Conservation (phyloP, 2,888 invertebrate species). For the Frankliniella fusca region DNA sequence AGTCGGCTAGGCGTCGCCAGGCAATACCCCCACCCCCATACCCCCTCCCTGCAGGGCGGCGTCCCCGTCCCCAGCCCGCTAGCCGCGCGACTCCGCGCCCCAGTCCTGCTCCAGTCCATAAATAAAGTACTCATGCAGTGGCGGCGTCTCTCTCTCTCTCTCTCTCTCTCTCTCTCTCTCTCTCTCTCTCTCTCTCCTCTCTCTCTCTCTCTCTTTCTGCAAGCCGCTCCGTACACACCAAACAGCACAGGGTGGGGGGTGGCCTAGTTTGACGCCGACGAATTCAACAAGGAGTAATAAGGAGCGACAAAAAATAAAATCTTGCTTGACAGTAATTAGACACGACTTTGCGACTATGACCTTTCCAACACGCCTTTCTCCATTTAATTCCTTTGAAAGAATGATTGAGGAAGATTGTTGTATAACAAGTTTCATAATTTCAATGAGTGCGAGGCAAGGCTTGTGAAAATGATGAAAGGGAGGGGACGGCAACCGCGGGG, state of each 20-base stretch:
- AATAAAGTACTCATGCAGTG: slow-evolving; percentile 1
- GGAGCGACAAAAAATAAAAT: background rate
- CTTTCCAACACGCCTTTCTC: no score
- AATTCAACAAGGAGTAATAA: background rate
- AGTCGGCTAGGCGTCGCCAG: background rate
- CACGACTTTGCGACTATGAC: no score
- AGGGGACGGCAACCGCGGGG: no score
- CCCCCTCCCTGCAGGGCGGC: background rate
- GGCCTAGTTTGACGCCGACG: background rate
- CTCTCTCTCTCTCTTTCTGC: no score
- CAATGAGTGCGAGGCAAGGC: no score
- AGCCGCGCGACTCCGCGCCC: background rate
- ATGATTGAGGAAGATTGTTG: no score
- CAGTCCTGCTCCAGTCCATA: background rate
- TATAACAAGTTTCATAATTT: no score
- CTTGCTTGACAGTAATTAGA: no score
- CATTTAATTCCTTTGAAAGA: no score
- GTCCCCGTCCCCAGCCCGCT: background rate
- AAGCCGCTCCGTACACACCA: background rate
- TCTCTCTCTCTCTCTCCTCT: no score
- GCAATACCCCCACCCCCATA: background rate
- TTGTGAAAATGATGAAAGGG: no score
- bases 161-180: background rate
- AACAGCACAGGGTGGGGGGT: background rate
- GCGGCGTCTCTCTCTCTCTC: background rate